Percentiles rank a stretch among this genome's conserved stretches.
phyloP scores from a whole-genome alignment of 53 echinoderm and acorn worm genomes.

The Echinarachnius parma region DNA sequence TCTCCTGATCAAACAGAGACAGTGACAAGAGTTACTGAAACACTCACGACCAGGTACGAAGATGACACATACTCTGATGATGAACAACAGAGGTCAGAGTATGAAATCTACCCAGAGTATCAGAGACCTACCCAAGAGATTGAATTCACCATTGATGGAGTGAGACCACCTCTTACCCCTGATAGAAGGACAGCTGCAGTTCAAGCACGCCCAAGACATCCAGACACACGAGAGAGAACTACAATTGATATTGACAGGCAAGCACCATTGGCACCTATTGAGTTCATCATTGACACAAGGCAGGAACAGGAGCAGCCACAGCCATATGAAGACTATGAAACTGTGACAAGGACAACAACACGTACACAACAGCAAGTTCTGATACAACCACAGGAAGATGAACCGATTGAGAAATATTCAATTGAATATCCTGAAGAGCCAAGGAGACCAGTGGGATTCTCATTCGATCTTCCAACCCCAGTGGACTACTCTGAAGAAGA shows the following conservation, averaged over 20 bases:
- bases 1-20: conserved; percentile 49
- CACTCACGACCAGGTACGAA: conserved; percentile 57
- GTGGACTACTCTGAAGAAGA: conserved; percentile 46
- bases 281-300: conserved; percentile 66
- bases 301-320: conserved; percentile 29
- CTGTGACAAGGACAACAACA: conserved; percentile 67
- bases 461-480: conserved; percentile 40
- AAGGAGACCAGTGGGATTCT: conserved; percentile 25
- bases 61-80: conserved; percentile 46
- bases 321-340: conserved; percentile 71
- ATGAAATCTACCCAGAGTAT: conserved; percentile 37
- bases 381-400: conserved; percentile 66
- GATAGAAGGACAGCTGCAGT: conserved; percentile 21
- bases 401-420: conserved; percentile 30
- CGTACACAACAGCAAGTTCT: conserved; percentile 61
- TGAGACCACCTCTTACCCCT: conserved; percentile 28
- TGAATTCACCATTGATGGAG: conserved; percentile 45
- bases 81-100: conserved; percentile 31
- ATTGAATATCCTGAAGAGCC: conserved; percentile 44
- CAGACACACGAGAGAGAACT: conserved; percentile 49
- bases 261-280: conserved; percentile 65
- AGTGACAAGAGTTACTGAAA: conserved; percentile 64
- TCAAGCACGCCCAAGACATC: conserved; percentile 33
- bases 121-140: conserved; percentile 22
- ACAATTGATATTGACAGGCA: conserved; percentile 48